Evolutionary conservation across 2,113 vertebrate species (phyloP), one percentile per base, ranked within the genome.

Genomic region (Ciconia stormi): DNA sequence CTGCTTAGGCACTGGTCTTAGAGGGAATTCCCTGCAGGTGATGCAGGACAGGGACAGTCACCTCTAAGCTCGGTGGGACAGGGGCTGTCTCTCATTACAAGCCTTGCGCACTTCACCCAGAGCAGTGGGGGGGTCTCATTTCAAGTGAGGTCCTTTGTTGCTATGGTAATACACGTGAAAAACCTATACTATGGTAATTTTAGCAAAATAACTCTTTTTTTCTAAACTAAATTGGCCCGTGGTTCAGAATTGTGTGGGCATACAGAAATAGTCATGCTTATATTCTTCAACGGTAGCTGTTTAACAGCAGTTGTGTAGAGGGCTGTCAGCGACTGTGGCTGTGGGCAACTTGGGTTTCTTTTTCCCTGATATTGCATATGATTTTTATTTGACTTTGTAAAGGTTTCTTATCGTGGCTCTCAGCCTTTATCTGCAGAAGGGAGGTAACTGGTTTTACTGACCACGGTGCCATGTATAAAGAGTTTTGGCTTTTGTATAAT

Each of bases 231-330:
- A 95, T 69, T 7, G 94, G 78, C 27, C 53, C 3, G 62, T 58
- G 71, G 83, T 8, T 97, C 66, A n/a, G 95, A 80, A n/a, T 38
- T 87, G 89, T 95, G 95, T 95, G 93, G 94, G 95, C 87, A 80
- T 27, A 16, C 87, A 65, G 96, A 6, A 89, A 72, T 9, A 80
- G 91, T 66, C 87, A 72, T 91, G 94, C 83, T 87, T 86, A 32
- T 61, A 67, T 59, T 72, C 44, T 40, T 50, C 80, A 91, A 5
- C 83, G 1, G 1, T 53, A 82, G 94, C 26, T 95, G 84, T 17
- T 42, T 71, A 91, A 27, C 87, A 82, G 93, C 84, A 73, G 53
- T 46, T 80, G 89, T 82, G 92, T 11, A 36, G 72, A 86, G 81
- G 88, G 82, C 82, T 96, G 89, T n/a, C 82, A 80, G 79, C 0